Conservation (phyloP, 2,888 invertebrate species). For the Dicranocentrus wangi region DNA sequence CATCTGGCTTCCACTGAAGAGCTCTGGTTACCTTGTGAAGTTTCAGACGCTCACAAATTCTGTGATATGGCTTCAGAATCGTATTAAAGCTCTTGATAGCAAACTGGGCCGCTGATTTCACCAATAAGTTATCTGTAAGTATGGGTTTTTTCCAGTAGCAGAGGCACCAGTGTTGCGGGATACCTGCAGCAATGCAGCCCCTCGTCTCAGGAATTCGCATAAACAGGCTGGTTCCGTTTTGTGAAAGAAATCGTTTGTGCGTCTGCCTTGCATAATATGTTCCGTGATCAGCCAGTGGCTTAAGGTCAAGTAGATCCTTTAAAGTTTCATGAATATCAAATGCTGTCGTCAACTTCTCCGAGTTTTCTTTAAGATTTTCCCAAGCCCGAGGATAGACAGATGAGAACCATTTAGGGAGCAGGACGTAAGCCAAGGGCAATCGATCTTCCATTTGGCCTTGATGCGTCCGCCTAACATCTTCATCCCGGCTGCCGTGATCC, state of each 20-base stretch:
- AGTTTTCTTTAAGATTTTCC: conserved; percentile 77
- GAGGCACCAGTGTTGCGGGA: conserved; percentile 90
- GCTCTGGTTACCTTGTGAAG: conserved; percentile 44
- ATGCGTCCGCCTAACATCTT: conserved; percentile 86
- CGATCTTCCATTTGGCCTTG: conserved; percentile 87
- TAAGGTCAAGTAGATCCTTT: conserved; percentile 78
- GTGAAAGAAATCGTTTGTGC: conserved; percentile 50
- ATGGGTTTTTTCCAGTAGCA: conserved; percentile 83
- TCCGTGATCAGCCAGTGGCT: conserved; percentile 43
- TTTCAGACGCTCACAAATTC: conserved; percentile 51
- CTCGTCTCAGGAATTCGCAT: conserved; percentile 82
- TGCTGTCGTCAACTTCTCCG: conserved; percentile 81
- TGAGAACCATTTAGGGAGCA: conserved; percentile 81
- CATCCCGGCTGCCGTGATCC: conserved; percentile 93
- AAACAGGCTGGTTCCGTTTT: conserved; percentile 84
- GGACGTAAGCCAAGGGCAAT: conserved; percentile 85
- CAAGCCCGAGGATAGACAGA: conserved; percentile 76
- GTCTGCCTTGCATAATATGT: conserved; percentile 34
- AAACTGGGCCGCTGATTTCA: conserved; percentile 58
- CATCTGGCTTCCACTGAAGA: conserved; percentile 59
- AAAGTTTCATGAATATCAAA: conserved; percentile 90
- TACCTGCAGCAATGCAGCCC: conserved; percentile 85
- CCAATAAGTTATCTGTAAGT: conserved; percentile 29
- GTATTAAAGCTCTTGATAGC: conserved; percentile 48
- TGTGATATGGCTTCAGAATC: conserved; percentile 44